phyloP scores from a whole-genome alignment of 2,113 vertebrate genomes.

The Tympanuchus pallidicinctus region DNA sequence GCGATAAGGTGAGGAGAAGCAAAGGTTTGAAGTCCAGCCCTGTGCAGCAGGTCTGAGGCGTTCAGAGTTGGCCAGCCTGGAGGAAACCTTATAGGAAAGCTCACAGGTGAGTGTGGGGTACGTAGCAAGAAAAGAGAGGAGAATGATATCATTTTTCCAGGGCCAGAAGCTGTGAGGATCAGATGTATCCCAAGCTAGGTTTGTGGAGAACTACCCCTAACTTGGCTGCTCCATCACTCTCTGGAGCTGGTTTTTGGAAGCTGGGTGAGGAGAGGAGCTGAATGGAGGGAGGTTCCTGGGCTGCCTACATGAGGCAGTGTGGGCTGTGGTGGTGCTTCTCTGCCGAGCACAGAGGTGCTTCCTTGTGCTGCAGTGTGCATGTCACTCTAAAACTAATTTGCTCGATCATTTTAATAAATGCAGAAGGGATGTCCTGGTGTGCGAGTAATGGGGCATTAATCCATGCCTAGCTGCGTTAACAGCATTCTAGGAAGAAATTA shows the following conservation, averaged over 20 bases:
- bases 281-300: background rate
- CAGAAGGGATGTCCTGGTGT: constrained; percentile 1
- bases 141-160: background rate
- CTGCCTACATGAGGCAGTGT: background rate
- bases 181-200: background rate
- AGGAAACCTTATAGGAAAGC: background rate
- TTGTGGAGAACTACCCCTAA: accelerated
- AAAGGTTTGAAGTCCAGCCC: background rate
- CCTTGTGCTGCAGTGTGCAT: accelerated
- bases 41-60: accelerated
- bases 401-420: constrained; percentile 45
- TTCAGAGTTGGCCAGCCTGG: background rate
- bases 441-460: constrained; percentile 57
- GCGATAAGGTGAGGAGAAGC: background rate
- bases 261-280: background rate
- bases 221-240: background rate
- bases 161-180: background rate
- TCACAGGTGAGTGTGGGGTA: background rate
- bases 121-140: background rate
- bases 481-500: constrained; percentile 41
- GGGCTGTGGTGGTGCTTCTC: background rate
- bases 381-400: constrained; percentile 23
- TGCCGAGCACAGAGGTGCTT: accelerated
- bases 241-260: background rate
- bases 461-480: constrained; percentile 44